A percentile compares a stretch with the other conserved stretches of the same genome.
These are phyloP conservation scores for Oegoconia quadripuncta DNA, from an alignment of 2,888 invertebrate species.

Conservation along the genomic window DNA sequence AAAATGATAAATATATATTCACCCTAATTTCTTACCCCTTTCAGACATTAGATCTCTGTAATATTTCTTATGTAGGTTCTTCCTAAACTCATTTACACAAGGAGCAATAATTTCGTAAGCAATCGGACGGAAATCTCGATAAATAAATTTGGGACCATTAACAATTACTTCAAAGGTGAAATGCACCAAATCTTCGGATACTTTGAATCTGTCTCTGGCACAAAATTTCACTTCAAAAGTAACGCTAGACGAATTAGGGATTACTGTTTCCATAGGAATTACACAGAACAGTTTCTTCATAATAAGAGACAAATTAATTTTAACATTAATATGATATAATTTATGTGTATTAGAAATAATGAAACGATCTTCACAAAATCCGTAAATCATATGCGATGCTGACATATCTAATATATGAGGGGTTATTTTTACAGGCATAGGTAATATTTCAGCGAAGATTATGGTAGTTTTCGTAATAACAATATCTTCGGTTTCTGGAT, in stretches of 20 bases:
- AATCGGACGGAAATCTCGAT: constrained; percentile 7
- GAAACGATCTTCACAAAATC: constrained; percentile 28
- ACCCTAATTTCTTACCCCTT: no score
- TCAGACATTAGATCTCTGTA: no score
- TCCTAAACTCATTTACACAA: constrained; percentile 43
- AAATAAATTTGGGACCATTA: constrained; percentile 26
- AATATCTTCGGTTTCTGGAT: constrained; percentile 18
- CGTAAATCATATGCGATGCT: constrained; percentile 23
- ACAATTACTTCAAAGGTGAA: constrained; percentile 34
- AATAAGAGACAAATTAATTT: constrained; percentile 27
- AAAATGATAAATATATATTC: no score
- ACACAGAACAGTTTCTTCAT: constrained; percentile 30
- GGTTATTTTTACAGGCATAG: constrained; percentile 30
- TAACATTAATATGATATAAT: constrained; percentile 24
- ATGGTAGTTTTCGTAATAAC: constrained; percentile 27
- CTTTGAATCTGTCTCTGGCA: constrained; percentile 10
- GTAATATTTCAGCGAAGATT: constrained; percentile 30
- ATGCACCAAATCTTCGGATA: constrained; percentile 26
- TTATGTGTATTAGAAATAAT: constrained; percentile 30
- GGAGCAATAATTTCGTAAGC: constrained; percentile 30
- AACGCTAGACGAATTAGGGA: constrained; percentile 23
- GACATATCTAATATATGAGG: constrained; percentile 36
- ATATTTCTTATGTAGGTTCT: no score
- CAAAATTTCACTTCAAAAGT: constrained; percentile 28
- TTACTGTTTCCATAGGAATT: constrained; percentile 24